Evolutionary conservation across 2,797 vertebrate species (phyloP), one percentile per base, ranked within the genome.

Genomic region (Arremon brunneinucha): DNA sequence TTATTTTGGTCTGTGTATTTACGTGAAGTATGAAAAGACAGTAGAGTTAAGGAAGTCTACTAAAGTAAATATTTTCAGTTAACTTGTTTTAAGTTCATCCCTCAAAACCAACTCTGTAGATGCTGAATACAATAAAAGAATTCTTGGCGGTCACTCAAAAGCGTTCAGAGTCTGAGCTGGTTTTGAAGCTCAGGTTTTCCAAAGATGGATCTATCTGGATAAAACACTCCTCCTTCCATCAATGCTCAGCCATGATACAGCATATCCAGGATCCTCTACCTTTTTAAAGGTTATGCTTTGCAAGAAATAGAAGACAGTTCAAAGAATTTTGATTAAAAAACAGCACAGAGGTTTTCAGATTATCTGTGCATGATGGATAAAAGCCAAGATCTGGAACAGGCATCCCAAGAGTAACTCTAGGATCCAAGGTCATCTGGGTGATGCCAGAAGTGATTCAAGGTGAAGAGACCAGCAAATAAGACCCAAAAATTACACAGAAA

Each of bases 391-490:
- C n/a, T 28, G 65, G 18, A 77, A 82, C 0, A 20, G 14, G 53
- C 35, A 69, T 24, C 44, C 0, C 0, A 93, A 92, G 89, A 28
- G 60, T 52, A 90, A 88, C 55, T 91, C 67, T 49, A 68, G 16
- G 27, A 76, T 22, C 63, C 44, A n/a, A 83, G 53, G 57, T 83
- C 41, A 74, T 24, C 57, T 30, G 22, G 2, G 7, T 22, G 13
- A 47, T 72, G 77, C 59, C 88, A 79, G 86, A 94, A 85, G 28
- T 50, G 70, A 95, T 89, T 93, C 87, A 90, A 93, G 79, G 34
- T 72, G 81, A 91, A 96, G 83, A 95, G 41, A 87, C 16, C 63
- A 71, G 46, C 71, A 97, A 96, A 53, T 47, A 83, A 86, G 57
- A 93, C 43, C 53, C 22, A 56, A 57, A 83, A 70, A 28, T 62